Evolutionary conservation across 2,797 vertebrate species (phyloP).

Genomic region (Cyclopterus lumpus): DNA sequence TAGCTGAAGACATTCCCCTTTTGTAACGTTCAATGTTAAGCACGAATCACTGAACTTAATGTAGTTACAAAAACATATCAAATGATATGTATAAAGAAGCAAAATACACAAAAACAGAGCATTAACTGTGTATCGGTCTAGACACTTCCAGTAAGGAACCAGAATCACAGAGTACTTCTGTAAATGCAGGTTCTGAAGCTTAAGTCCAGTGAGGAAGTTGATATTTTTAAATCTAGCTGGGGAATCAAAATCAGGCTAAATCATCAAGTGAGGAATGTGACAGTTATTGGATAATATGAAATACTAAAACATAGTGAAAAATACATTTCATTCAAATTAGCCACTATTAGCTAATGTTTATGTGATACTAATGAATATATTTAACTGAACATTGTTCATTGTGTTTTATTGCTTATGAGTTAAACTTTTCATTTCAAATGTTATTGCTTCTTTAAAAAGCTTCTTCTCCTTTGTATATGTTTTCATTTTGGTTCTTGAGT

Average conservation of each 20-base stretch:
- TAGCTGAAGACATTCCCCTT: background rate
- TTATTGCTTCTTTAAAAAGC: too few relatives aligned
- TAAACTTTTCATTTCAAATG: too few relatives aligned
- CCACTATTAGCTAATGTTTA: background rate
- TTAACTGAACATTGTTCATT: too few relatives aligned
- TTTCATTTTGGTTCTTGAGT: too few relatives aligned
- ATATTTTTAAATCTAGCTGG: background rate
- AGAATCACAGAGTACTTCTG: too few relatives aligned
- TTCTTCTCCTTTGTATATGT: too few relatives aligned
- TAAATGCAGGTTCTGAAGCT: too few relatives aligned
- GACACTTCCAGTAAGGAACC: too few relatives aligned
- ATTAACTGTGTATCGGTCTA: background rate
- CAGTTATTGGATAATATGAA: background rate
- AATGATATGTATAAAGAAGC: background rate
- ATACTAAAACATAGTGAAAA: background rate
- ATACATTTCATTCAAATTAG: too few relatives aligned
- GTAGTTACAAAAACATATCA: background rate
- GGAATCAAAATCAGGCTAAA: background rate
- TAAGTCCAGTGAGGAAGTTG: conserved; percentile 7
- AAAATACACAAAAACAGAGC: background rate
- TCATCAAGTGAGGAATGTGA: background rate
- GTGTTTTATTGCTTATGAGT: too few relatives aligned
- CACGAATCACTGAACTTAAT: background rate
- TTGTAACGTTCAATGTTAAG: background rate
- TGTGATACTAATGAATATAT: background rate